Base-by-base conservation (phyloP, 2,113 vertebrate genomes). In the Calidris pugnax region DNA sequence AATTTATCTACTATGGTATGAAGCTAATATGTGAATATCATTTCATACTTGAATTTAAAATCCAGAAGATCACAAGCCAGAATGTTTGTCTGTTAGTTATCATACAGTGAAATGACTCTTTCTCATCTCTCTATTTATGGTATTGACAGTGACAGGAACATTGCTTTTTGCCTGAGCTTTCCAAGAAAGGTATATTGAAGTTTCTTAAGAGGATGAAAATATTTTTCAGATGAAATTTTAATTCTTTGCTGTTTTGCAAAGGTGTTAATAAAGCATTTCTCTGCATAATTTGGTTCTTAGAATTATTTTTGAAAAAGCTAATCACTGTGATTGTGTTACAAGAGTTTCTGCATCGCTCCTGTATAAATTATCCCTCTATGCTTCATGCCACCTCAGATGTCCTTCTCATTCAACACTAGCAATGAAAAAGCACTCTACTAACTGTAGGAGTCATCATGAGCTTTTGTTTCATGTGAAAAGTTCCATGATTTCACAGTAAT, bases 401-500 rank as follows among this genome's bases (percentile, higher is more conserved):
- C 73, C 82, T 90, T 90, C 60, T 68, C 33, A 81, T 68, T 87
- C 73, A 84, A 23, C 6, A 19, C 28, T 10, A 5, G 18, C 86
- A 75, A 48, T 18, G 27, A 75, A 33, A 92, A 90, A 93, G 15
- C 59, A 68, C 79, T 80, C 79, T 69, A 35, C 66, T 45, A 87
- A 90, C 67, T 75, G 53, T 50, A 90, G 87, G 82, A 92, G 84
- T 81, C 59, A 84, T 81, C 60, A 60, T 11, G 64, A 89, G 92
- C 53, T 87, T 88, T 95, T 94, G 72, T 93, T 95, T 81, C 35
- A 47, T 41, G 39, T 84, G 73, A 84, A 94, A 95, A 93, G 43
- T 87, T 89, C 51, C 13, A 16, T 24, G 47, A 53, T 92, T 90
- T 90, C 76, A 64, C 5, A 43, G 56, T 39, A 90, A 86, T 60